Evolutionary conservation across 2,113 vertebrate species (phyloP).

Genomic region (Chitala chitala): DNA sequence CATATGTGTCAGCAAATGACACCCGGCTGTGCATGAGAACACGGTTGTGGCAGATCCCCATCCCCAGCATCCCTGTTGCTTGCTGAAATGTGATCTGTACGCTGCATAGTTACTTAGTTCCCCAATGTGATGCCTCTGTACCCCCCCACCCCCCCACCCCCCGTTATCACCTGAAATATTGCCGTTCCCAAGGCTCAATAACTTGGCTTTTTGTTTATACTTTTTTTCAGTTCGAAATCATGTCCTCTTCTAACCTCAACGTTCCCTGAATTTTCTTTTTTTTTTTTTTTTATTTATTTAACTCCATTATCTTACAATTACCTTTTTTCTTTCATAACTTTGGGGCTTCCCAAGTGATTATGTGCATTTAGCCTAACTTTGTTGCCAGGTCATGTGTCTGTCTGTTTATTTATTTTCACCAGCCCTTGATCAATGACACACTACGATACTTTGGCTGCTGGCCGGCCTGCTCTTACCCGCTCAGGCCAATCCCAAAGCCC

Average conservation of each 20-base stretch:
- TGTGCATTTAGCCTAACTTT: conserved; percentile 40
- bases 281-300: neutral
- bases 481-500: conserved; percentile 48
- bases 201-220: too few species aligned
- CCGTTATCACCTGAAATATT: neutral
- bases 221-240: too few species aligned
- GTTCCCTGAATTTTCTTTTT: too few species aligned
- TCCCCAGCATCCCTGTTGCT: conserved; percentile 26
- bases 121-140: neutral
- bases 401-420: conserved; percentile 48
- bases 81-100: conserved; percentile 33
- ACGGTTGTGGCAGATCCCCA: conserved; percentile 25
- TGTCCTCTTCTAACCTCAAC: too few species aligned
- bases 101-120: conserved; percentile 37
- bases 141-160: neutral
- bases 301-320: neutral
- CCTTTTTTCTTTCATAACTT: neutral
- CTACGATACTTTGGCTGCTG: conserved; percentile 6
- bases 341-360: conserved; percentile 14
- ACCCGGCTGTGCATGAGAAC: conserved; percentile 27
- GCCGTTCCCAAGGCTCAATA: neutral
- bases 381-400: conserved; percentile 41
- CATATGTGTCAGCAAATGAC: neutral
- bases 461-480: conserved; percentile 43
- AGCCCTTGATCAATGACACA: neutral